Percentiles rank a stretch among this genome's conserved stretches.
These are phyloP conservation scores for Charanyca ferruginea DNA, from an alignment of 2,888 invertebrate species.

Conservation along the genomic window DNA sequence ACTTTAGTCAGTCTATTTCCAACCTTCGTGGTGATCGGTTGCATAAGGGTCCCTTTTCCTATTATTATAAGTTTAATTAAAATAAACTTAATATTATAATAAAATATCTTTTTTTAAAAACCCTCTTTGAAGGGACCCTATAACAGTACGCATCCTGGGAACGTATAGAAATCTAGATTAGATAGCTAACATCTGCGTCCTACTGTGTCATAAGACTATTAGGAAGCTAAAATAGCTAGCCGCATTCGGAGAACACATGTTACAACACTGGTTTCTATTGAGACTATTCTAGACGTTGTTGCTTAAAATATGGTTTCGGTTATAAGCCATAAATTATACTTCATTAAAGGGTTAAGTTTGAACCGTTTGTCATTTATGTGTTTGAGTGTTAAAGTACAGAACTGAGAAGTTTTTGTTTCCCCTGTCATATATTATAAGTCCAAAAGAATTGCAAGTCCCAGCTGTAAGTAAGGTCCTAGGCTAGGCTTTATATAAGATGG, in stretches of 20 bases:
- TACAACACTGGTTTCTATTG: conserved; percentile 34
- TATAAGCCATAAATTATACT: conserved; percentile 37
- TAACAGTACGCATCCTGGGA: conserved; percentile 58
- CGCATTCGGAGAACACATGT: conserved; percentile 70
- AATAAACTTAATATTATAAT: too few species aligned
- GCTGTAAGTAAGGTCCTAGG: too few species aligned
- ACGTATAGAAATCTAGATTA: conserved; percentile 56
- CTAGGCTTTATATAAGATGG: neutral
- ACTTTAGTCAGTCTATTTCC: too few species aligned
- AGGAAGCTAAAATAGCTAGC: conserved; percentile 57
- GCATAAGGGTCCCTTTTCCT: too few species aligned
- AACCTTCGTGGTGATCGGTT: too few species aligned
- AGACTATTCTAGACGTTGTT: conserved; percentile 31
- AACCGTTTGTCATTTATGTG: neutral
- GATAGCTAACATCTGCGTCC: conserved; percentile 57
- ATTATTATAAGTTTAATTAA: too few species aligned
- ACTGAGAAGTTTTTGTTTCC: too few species aligned
- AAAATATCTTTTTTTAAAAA: too few species aligned
- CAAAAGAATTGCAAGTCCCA: too few species aligned
- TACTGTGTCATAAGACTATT: conserved; percentile 45
- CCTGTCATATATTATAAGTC: too few species aligned
- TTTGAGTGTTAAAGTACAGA: neutral
- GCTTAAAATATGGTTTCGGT: conserved; percentile 28
- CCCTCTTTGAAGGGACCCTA: too few species aligned
- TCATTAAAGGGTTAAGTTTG: conserved; percentile 19